A percentile compares a stretch with the other conserved stretches of the same genome.
These are phyloP conservation scores for Cervus canadensis DNA, from an alignment of 2,113 vertebrate genomes.

Conservation along the genomic window DNA sequence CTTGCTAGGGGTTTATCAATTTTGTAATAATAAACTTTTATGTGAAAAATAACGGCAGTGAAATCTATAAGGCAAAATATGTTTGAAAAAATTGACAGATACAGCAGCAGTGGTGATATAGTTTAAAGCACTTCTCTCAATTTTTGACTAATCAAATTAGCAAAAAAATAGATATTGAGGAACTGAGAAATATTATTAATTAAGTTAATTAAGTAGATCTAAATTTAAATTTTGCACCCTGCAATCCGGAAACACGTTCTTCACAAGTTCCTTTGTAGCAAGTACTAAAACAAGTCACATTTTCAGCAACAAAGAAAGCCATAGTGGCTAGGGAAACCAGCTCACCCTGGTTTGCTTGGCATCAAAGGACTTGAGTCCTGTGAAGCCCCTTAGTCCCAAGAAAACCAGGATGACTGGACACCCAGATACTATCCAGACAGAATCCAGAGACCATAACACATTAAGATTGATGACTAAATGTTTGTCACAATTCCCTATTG, in stretches of 20 bases:
- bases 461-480: neutral
- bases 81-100: neutral
- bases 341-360: accelerated
- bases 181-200: conserved; percentile 50
- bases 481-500: neutral
- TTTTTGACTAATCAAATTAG: conserved; percentile 48
- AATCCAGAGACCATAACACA: neutral
- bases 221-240: conserved; percentile 29
- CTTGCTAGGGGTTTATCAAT: neutral
- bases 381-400: neutral
- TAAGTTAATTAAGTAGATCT: conserved; percentile 4
- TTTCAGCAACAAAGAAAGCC: neutral
- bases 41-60: neutral
- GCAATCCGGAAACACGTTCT: neutral
- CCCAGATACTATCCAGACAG: neutral
- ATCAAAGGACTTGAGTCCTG: accelerated
- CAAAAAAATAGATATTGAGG: conserved; percentile 33
- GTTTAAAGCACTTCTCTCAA: neutral
- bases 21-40: neutral
- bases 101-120: neutral
- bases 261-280: neutral
- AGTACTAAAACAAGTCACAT: neutral
- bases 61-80: neutral
- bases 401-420: neutral
- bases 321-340: neutral